Evolutionary conservation across 2,113 vertebrate genomes (phyloP), one percentile per base, ranked within the genome.

Genomic region (Microcebus jonahi): DNA sequence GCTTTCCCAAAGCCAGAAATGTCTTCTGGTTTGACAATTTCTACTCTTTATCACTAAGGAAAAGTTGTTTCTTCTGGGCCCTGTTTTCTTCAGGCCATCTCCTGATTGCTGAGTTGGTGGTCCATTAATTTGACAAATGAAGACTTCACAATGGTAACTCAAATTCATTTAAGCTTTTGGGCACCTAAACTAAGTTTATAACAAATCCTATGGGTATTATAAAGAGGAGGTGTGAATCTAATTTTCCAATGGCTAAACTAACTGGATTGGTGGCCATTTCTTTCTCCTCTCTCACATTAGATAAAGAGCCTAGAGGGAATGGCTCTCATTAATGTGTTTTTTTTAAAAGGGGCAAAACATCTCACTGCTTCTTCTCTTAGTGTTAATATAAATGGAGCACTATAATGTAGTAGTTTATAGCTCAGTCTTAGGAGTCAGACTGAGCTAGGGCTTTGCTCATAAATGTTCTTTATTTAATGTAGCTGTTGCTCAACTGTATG

Each of bases 51-150:
- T 6, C 42, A 93, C 50, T n/a, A 75, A 93, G 17, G 80, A 83
- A 71, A 91, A 57, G 8, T 25, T 91, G 29, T 90, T 97, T 95
- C 71, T 81, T 63, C 15, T 57, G n/a, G 77, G 50, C 8, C 10
- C 4, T 73, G 23, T 93, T 91, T 91, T 15, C 61, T 75, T 84
- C 8, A 94, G 61, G 91, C 86, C 79, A 59, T 75, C 55, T 83
- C 5, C 25, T 97, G 73, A 97, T 97, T 89, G 89, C 55, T 85
- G 57, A 91, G 0, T 39, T 59, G 77, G 82, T 91, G 77, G 53
- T 95, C 48, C 90, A 87, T 97, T 97, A 96, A 94, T 95, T 91
- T 94, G 67, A 98, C 82, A 96, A 95, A 95, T 95, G 92, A 94
- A 83, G 67, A 94, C 0, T 0, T 91, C 79, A 65, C n/a, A 50